These are phyloP conservation scores for Zaprionus obscuricornis DNA, from an alignment of 2,888 invertebrate genomes.

Conservation along the genomic window DNA sequence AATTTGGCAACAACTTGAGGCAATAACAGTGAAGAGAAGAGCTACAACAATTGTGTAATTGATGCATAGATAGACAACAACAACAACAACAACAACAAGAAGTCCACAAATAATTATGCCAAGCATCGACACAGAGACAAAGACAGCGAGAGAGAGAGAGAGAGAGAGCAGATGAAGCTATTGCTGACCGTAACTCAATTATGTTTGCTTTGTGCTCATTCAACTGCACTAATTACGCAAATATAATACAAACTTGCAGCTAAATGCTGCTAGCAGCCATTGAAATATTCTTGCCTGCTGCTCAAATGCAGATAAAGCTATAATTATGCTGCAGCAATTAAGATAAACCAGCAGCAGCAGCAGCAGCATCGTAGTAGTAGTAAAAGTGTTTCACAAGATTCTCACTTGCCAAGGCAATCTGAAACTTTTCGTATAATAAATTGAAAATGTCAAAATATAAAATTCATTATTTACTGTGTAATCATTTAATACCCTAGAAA, in stretches of 20 bases:
- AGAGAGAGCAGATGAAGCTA: conserved; percentile 5
- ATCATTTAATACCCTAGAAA: too few relatives aligned
- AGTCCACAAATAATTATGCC: too few relatives aligned
- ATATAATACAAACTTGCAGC: conserved; percentile 6
- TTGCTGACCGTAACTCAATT: conserved; percentile 50
- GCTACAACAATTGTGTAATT: conserved; percentile 35
- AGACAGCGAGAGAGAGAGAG: too few relatives aligned
- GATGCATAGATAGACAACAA: conserved; percentile 15
- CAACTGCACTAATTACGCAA: conserved; percentile 52
- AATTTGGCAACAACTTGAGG: conserved; percentile 20
- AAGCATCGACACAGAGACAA: too few relatives aligned
- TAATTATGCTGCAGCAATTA: conserved; percentile 8
- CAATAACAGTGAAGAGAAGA: conserved; percentile 12
- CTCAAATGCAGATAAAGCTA: background rate
- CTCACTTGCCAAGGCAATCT: too few relatives aligned
- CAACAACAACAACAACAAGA: too few relatives aligned
- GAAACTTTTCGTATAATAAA: too few relatives aligned
- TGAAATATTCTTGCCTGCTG: background rate
- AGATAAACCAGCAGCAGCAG: too few relatives aligned
- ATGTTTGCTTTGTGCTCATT: conserved; percentile 35
- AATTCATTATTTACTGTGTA: too few relatives aligned
- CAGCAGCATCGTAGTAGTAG: too few relatives aligned
- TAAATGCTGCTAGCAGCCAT: background rate
- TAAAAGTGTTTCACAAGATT: too few relatives aligned
- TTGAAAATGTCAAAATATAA: too few relatives aligned